These are phyloP conservation scores for Scaptomyza hsui DNA, from an alignment of 1,140 invertebrate genomes.

Conservation along the genomic window DNA sequence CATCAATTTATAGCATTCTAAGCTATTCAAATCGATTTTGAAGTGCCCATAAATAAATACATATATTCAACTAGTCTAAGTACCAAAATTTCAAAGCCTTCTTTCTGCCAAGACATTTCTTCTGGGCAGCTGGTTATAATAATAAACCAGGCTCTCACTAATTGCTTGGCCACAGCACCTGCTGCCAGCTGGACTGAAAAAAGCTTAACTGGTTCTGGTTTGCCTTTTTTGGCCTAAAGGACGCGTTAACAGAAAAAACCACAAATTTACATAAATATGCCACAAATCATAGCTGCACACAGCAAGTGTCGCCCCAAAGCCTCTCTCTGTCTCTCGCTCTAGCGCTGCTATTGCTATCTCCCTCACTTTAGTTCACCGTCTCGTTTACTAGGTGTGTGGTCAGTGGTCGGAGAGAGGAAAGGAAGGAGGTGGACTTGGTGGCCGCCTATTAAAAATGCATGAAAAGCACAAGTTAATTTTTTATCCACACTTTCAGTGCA, in stretches of 20 bases:
- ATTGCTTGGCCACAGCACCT: slow-evolving; percentile 75
- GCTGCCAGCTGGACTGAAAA: slow-evolving; percentile 43
- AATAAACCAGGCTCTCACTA: slow-evolving; percentile 58
- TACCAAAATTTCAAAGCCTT: neutral
- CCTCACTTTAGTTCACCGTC: neutral
- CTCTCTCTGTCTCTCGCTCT: neutral
- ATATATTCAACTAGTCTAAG: slow-evolving; percentile 2
- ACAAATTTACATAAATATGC: slow-evolving; percentile 82
- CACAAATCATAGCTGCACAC: slow-evolving; percentile 70
- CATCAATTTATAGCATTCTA: neutral
- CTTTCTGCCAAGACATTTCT: no score
- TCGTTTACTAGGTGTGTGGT: slow-evolving; percentile 44
- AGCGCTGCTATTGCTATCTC: neutral
- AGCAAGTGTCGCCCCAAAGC: slow-evolving; percentile 44
- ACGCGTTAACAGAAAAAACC: slow-evolving; percentile 64
- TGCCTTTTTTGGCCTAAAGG: slow-evolving; percentile 23
- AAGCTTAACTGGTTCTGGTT: slow-evolving; percentile 9
- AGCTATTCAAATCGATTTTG: neutral
- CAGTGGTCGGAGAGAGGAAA: slow-evolving; percentile 16
- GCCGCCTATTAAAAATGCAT: slow-evolving; percentile 74
- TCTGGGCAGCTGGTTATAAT: slow-evolving; percentile 34
- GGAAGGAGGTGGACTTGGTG: neutral
- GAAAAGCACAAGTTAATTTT: slow-evolving; percentile 74
- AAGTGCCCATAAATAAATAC: no score
- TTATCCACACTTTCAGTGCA: slow-evolving; percentile 71